Conservation (phyloP, 2,113 vertebrate genomes). For the Forbesichthys agassizii region DNA sequence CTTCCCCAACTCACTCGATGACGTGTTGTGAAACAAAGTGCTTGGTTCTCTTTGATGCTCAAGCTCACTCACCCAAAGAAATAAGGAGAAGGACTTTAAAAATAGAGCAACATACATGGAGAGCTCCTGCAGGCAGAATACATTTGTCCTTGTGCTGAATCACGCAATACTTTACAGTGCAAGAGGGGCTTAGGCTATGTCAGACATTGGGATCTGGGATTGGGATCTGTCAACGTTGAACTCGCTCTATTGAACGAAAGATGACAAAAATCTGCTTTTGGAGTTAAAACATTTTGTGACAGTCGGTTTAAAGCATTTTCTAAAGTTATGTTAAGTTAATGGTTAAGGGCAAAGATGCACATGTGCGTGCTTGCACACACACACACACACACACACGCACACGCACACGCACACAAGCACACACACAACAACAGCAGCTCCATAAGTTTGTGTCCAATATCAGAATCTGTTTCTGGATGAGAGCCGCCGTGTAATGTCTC, state of each 20-base stretch:
- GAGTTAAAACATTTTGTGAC: constrained; percentile 11
- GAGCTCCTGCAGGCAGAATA: not conserved
- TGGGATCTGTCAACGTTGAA: constrained; percentile 26
- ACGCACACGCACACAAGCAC: constrained; percentile 10
- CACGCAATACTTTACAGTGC: constrained; percentile 13
- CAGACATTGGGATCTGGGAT: constrained; percentile 21
- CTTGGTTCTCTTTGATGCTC: not conserved
- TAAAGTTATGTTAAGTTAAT: not conserved
- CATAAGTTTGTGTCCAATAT: constrained; percentile 42
- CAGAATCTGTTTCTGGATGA: constrained; percentile 58
- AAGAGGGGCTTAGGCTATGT: constrained; percentile 3
- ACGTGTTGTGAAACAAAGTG: not conserved
- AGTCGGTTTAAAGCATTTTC: not conserved
- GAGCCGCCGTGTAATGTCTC: constrained; percentile 53
- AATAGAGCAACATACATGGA: not conserved
- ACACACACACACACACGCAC: constrained; percentile 4
- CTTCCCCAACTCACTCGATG: not conserved
- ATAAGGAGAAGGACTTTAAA: too few relatives aligned
- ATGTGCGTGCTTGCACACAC: not conserved
- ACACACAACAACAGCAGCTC: constrained; percentile 3
- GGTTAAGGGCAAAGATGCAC: not conserved
- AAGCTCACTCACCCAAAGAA: too few relatives aligned
- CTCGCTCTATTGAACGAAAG: constrained; percentile 22
- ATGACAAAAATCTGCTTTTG: constrained; percentile 12
- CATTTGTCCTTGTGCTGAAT: constrained; percentile 17